Percentiles rank a stretch among this genome's conserved stretches.
These are phyloP conservation scores for Geotrypetes seraphini DNA, from an alignment of 2,797 vertebrate genomes.

Conservation along the genomic window DNA sequence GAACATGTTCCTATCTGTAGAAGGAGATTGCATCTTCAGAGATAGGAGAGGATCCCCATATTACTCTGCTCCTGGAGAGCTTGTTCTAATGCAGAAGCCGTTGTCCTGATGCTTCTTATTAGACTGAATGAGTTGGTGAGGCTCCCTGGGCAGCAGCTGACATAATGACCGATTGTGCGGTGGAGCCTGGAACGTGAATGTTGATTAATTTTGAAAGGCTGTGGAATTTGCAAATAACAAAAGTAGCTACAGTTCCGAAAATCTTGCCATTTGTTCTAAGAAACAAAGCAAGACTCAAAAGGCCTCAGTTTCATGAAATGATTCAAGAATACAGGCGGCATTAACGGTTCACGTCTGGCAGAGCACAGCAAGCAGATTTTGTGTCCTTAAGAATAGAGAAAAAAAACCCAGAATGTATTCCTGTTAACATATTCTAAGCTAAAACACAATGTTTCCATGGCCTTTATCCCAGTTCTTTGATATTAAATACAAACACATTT, in stretches of 20 bases:
- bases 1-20: no score
- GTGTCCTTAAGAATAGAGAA: constrained; percentile 31
- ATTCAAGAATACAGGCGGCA: constrained; percentile 49
- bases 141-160: constrained; percentile 52
- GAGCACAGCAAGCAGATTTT: constrained; percentile 33
- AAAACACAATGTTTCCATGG: constrained; percentile 32
- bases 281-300: constrained; percentile 52
- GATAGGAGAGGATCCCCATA: background rate
- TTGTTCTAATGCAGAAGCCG: no score
- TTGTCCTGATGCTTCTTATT: constrained; percentile 42
- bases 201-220: constrained; percentile 54
- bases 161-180: constrained; percentile 55
- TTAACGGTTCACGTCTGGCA: constrained; percentile 46
- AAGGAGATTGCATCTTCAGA: constrained; percentile 4
- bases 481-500: no score
- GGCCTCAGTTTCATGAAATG: constrained; percentile 56
- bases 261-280: constrained; percentile 52
- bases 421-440: constrained; percentile 26
- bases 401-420: constrained; percentile 25
- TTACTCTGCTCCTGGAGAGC: constrained; percentile 3
- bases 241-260: constrained; percentile 48
- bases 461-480: constrained; percentile 32
- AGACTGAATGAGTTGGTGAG: constrained; percentile 48
- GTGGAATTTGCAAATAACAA: constrained; percentile 51
- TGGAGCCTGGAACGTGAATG: constrained; percentile 45